Evolutionary conservation across 92 coral and sea anemone genomes (phyloP).

Genomic region (Epizoanthus illoricatus): DNA sequence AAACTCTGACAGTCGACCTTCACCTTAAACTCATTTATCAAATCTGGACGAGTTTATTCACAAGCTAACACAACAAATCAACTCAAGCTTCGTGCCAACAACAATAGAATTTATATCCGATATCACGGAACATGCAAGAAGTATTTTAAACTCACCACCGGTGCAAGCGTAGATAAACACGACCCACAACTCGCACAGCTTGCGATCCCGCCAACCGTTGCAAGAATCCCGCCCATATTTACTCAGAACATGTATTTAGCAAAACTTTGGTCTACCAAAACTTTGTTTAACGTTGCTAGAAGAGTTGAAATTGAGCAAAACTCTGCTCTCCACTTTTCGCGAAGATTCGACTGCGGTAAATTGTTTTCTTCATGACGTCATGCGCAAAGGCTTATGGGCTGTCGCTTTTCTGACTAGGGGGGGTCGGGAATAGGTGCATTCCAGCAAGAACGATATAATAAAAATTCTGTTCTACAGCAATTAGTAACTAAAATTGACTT

Average conservation of each 20-base stretch:
- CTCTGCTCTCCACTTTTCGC: background rate
- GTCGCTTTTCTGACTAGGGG: background rate
- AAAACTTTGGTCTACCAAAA: background rate
- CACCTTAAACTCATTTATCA: no score
- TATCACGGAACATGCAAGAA: no score
- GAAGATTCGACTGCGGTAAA: background rate
- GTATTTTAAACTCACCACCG: conserved; percentile 71
- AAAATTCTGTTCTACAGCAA: background rate
- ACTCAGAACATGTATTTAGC: background rate
- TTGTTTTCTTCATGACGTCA: conserved; percentile 36
- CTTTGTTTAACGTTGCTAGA: background rate
- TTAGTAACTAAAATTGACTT: no score
- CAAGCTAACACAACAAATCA: no score
- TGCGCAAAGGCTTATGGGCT: conserved; percentile 34
- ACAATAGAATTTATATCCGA: no score
- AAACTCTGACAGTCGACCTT: no score
- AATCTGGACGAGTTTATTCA: no score
- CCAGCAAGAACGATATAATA: background rate
- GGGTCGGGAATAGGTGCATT: background rate
- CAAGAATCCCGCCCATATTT: conserved; percentile 85
- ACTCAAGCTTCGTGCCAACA: no score
- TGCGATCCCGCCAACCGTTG: conserved; percentile 87
- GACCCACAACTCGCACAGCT: conserved; percentile 89
- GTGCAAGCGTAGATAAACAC: conserved; percentile 81
- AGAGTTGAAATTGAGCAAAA: background rate